These are phyloP conservation scores for Masticophis lateralis DNA, from an alignment of 2,797 vertebrate species.

Conservation along the genomic window DNA sequence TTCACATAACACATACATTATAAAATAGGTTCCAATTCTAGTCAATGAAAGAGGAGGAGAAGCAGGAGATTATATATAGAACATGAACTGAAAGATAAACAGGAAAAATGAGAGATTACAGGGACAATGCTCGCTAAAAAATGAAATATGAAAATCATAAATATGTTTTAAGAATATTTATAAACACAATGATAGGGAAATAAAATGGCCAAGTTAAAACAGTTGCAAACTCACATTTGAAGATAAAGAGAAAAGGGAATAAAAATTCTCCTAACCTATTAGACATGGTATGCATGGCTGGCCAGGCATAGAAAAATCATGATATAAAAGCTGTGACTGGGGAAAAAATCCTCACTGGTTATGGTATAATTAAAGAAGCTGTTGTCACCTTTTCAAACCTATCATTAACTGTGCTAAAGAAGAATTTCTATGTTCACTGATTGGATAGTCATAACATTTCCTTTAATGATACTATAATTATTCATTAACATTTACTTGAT, in stretches of 20 bases:
- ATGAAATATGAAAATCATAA: background rate
- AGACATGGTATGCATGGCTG: background rate
- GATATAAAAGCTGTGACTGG: background rate
- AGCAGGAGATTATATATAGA: background rate
- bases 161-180: background rate
- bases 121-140: background rate
- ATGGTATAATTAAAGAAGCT: background rate
- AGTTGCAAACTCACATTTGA: background rate
- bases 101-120: background rate
- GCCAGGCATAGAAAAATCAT: background rate
- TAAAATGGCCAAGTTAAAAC: background rate
- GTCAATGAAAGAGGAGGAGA: background rate
- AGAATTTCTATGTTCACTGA: background rate
- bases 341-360: background rate
- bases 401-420: conserved; percentile 4
- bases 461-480: background rate
- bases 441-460: background rate
- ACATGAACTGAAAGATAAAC: background rate
- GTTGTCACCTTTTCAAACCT: background rate
- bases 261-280: background rate
- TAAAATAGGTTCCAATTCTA: background rate
- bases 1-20: background rate
- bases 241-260: background rate
- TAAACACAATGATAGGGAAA: background rate
- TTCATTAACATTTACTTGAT: background rate